A percentile compares a stretch with the other conserved stretches of the same genome.
Evolutionary conservation across 2,113 vertebrate genomes (phyloP).

Genomic region (Leucopsar rothschildi): DNA sequence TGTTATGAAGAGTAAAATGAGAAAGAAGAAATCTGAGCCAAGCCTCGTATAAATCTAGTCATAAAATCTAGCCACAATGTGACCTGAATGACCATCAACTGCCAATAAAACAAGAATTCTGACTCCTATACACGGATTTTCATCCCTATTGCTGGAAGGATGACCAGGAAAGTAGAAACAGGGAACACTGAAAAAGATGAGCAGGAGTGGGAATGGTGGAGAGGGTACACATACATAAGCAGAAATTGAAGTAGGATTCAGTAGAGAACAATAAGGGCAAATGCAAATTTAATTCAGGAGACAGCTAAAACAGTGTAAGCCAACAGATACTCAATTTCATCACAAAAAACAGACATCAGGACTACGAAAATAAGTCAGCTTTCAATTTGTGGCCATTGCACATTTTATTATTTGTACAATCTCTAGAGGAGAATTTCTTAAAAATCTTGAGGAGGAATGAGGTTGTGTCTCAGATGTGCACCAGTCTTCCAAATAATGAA

Average conservation of each 20-base stretch:
- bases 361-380: background rate
- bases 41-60: background rate
- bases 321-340: background rate
- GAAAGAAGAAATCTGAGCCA: background rate
- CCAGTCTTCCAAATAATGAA: background rate
- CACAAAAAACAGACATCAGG: background rate
- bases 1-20: background rate
- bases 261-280: background rate
- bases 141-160: background rate
- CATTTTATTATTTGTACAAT: background rate
- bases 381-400: background rate
- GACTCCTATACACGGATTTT: background rate
- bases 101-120: background rate
- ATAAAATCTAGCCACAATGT: background rate
- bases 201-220: background rate
- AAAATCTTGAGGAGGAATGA: background rate
- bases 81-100: background rate
- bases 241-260: background rate
- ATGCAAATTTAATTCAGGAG: background rate
- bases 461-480: background rate
- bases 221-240: accelerated
- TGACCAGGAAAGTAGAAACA: background rate
- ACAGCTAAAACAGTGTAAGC: background rate
- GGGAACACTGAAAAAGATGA: background rate
- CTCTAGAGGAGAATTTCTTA: background rate